Evolutionary conservation across 2,888 invertebrate species (phyloP), one percentile per base, ranked within the genome.

Genomic region (Diplazon laetatorius): DNA sequence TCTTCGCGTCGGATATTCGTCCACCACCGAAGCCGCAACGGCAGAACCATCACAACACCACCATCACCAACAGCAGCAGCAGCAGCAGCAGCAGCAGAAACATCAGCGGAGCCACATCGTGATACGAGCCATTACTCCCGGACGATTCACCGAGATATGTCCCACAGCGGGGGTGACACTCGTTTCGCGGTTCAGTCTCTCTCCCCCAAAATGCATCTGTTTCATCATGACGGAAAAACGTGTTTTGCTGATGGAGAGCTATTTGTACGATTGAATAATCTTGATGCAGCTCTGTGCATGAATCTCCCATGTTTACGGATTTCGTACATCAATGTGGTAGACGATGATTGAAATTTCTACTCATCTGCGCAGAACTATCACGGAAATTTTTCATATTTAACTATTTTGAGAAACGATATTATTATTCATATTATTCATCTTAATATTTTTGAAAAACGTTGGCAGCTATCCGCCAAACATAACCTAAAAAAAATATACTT

Each of bases 121-220:
- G 63, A 78, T 73, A 70, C 70, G 66, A 68, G 69, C 75, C 73
- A 78, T 78, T 78, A 72, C 66, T 75, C 46, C n/a, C 46, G 48
- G 57, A 75, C 71, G 46, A 78, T 75, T 75, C 75, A 46, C 70
- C 66, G 52, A 59, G 70, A 66, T n/a, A n/a, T 71, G 71, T 72
- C 42, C 42, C 68, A 16, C 55, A 16, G 55, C 55, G 39, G 55
- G n/a, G 42, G 42, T n/a, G 39, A 42, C 68, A 55, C 59, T 59
- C 35, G 59, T 72, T 72, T 72, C 18, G 70, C 60, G 63, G 48
- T 63, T 70, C 50, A 42, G 22, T 39, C 50, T 25, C 60, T 25
- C 42, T 55, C 55, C 52, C 55, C 42, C 68, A 2, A 42, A 55
- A 68, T 68, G 68, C 68, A 55, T 68, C 55, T 55, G 42, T 68